Conservation (phyloP, 2,797 vertebrate genomes). For the Sebastes melanostomus region DNA sequence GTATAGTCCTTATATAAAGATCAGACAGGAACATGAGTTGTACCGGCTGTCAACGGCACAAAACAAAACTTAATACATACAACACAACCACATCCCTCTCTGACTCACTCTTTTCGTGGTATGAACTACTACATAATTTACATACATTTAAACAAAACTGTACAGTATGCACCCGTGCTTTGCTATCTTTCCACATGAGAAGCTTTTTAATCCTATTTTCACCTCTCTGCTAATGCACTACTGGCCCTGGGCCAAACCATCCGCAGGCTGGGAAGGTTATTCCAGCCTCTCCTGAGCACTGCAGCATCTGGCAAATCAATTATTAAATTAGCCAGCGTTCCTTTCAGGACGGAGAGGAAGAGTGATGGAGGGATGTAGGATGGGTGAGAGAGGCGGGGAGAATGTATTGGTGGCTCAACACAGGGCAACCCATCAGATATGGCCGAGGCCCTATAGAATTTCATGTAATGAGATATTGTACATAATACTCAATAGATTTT, state of each 20-base stretch:
- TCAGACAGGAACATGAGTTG: not conserved
- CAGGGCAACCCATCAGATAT: conserved; percentile 73
- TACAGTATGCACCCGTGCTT: conserved; percentile 31
- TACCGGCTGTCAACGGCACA: not conserved
- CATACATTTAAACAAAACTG: conserved; percentile 65
- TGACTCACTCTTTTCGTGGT: not conserved
- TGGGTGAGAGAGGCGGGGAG: conserved; percentile 24
- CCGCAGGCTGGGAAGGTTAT: conserved; percentile 76
- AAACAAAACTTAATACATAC: conserved; percentile 2
- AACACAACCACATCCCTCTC: not conserved
- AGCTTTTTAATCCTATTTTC: conserved; percentile 81
- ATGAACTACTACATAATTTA: conserved; percentile 34
- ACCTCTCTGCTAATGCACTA: conserved; percentile 78
- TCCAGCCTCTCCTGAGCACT: conserved; percentile 80
- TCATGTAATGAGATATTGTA: conserved; percentile 81
- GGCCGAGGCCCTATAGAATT: conserved; percentile 73
- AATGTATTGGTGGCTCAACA: conserved; percentile 35
- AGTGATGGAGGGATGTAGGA: conserved; percentile 69
- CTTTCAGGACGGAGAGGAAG: conserved; percentile 73
- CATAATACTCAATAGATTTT: conserved; percentile 76
- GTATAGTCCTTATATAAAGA: not conserved
- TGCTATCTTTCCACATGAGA: conserved; percentile 67
- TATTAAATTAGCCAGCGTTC: conserved; percentile 83
- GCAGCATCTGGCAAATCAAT: conserved; percentile 85
- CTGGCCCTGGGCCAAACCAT: conserved; percentile 76